Evolutionary conservation across 2,113 vertebrate genomes (phyloP), one percentile per base, ranked within the genome.

Genomic region (Nothoprocta perdicaria): DNA sequence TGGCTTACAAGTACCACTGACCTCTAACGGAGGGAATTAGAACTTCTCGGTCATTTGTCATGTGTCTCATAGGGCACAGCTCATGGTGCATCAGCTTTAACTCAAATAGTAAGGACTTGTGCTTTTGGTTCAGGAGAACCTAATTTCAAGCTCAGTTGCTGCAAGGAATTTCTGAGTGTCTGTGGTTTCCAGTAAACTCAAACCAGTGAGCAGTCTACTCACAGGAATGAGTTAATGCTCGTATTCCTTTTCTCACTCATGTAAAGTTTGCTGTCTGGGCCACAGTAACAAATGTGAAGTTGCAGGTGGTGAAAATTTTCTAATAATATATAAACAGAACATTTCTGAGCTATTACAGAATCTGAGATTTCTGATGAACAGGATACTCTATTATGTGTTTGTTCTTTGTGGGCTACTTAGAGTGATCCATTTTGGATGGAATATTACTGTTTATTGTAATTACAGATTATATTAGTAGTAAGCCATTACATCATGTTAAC

Each of bases 401-500:
- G 80, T 92, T 96, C 43, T 0, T 94, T 95, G 78, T 89, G 91
- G 80, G 86, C 90, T 90, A 74, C 86, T 91, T 84, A 95, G 95
- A 94, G 58, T 97, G 96, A 98, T 98, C 96, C 95, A 97, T 43
- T 43, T 43, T 43, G 41, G 14, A 43, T 97, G 94, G 83, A 96
- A 95, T 96, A 97, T 96, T 97, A 96, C 95, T 95, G 83, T 38
- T 38, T 38, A 38, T 38, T 38, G 8, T 38, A 38, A 38, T 38
- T 94, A 92, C 93, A 89, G 95, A 96, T 96, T 95, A 96, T 91
- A 97, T 96, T 93, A 94, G 92, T 91, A 93, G 95, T 91, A 96
- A 90, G 81, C 94, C 86, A 92, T 98, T 97, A 97, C 87, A 96
- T 96, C 93, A 95, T 96, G 97, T 97, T 97, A 97, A 96, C 95